Percentiles rank a stretch among this genome's conserved stretches.
These are phyloP conservation scores for Micropoecilia bifurca DNA, from an alignment of 2,797 vertebrate genomes.

Conservation along the genomic window DNA sequence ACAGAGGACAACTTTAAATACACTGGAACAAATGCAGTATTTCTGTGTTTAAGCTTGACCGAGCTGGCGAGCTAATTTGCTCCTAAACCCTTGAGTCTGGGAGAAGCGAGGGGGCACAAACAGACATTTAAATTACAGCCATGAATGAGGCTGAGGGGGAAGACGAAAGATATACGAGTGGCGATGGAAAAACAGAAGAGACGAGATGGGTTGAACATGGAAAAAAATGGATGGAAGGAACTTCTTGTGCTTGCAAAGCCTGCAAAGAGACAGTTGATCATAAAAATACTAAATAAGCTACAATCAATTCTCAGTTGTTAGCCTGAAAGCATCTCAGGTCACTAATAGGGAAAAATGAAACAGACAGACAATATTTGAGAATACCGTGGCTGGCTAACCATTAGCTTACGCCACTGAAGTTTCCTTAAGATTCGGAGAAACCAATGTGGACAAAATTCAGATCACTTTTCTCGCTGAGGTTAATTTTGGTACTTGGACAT, in stretches of 20 bases:
- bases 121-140: slow-evolving; percentile 80
- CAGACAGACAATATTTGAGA: neutral
- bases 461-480: slow-evolving; percentile 27
- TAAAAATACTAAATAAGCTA: neutral
- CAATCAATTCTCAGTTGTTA: neutral
- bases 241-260: neutral
- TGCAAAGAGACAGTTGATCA: neutral
- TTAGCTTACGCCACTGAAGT: neutral
- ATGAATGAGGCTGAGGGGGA: slow-evolving; percentile 58
- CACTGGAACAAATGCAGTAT: slow-evolving; percentile 72
- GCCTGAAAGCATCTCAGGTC: neutral
- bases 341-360: neutral
- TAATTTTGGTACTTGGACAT: slow-evolving; percentile 27
- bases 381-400: neutral
- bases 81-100: slow-evolving; percentile 81
- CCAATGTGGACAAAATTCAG: slow-evolving; percentile 26
- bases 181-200: slow-evolving; percentile 4
- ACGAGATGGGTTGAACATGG: slow-evolving; percentile 10
- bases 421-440: slow-evolving; percentile 14
- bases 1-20: slow-evolving; percentile 83
- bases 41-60: slow-evolving; percentile 85
- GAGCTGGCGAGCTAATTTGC: slow-evolving; percentile 82
- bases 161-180: slow-evolving; percentile 42
- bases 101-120: slow-evolving; percentile 71
- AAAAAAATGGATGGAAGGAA: neutral